Conservation (phyloP, 2,888 invertebrate species). For the Margaritifera margaritifera region DNA sequence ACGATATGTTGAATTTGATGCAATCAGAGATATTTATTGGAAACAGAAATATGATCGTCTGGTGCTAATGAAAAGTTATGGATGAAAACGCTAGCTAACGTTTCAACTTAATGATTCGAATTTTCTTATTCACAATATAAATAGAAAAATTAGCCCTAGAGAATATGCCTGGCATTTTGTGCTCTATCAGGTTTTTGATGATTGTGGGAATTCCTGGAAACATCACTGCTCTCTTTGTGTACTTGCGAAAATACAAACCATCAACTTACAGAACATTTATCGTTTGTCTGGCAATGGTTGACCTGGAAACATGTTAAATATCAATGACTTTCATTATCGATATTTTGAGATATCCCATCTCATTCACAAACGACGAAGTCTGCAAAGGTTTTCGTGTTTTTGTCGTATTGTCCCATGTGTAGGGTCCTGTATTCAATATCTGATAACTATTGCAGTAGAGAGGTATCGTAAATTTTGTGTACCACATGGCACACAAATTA, state of each 20-base stretch:
- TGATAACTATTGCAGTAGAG: conserved; percentile 42
- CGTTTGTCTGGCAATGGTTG: conserved; percentile 35
- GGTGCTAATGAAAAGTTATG: too few relatives aligned
- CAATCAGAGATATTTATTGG: too few relatives aligned
- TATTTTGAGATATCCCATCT: conserved; percentile 31
- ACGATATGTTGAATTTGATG: too few relatives aligned
- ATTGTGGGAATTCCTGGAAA: conserved; percentile 39
- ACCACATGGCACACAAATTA: conserved; percentile 27
- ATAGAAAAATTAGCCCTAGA: too few relatives aligned
- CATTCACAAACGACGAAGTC: conserved; percentile 22
- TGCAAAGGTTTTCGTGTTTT: conserved; percentile 33
- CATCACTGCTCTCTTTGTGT: conserved; percentile 30
- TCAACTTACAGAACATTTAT: conserved; percentile 41
- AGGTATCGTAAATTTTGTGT: conserved; percentile 45
- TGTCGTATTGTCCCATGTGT: conserved; percentile 25
- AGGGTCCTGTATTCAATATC: conserved; percentile 30
- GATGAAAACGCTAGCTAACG: too few relatives aligned
- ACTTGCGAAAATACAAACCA: conserved; percentile 30
- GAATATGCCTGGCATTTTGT: conserved; percentile 11
- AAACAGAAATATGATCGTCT: too few relatives aligned
- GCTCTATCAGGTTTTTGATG: conserved; percentile 31
- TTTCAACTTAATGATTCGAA: too few relatives aligned
- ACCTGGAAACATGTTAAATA: conserved; percentile 33
- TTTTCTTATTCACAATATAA: too few relatives aligned
- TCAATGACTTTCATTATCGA: conserved; percentile 40